Evolutionary conservation across 1,140 invertebrate species (phyloP).

Genomic region (Zeugodacus cucurbitae): DNA sequence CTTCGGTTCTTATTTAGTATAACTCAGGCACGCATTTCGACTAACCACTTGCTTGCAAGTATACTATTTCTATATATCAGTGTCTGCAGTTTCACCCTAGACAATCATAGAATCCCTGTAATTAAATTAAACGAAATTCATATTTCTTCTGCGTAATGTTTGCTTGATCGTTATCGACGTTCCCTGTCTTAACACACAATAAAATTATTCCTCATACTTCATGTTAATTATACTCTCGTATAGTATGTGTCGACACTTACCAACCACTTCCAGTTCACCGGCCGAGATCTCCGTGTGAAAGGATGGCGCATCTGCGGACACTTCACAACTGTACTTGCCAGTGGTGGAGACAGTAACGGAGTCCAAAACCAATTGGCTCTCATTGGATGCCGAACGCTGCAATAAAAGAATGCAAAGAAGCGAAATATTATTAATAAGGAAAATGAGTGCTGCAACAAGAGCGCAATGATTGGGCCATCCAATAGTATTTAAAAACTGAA

Average conservation of each 20-base stretch:
- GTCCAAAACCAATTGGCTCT: slow-evolving; percentile 72
- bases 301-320: slow-evolving; percentile 85
- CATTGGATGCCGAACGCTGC: slow-evolving; percentile 71
- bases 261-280: slow-evolving; percentile 78
- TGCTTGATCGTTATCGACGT: no score
- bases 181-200: no score
- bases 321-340: slow-evolving; percentile 82
- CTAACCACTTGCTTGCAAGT: no score
- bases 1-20: no score
- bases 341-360: slow-evolving; percentile 72
- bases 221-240: no score
- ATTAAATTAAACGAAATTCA: no score
- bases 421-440: slow-evolving; percentile 9
- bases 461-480: neutral
- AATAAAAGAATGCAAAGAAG: slow-evolving; percentile 48
- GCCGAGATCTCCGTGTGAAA: slow-evolving; percentile 82
- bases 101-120: no score
- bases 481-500: slow-evolving; percentile 13
- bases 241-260: slow-evolving; percentile 69
- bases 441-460: neutral
- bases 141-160: no score
- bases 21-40: no score
- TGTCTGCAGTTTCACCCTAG: no score
- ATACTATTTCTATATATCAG: no score
- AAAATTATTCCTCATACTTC: no score